Conservation (phyloP, 2,888 invertebrate genomes). For the Drosophila falleni region DNA sequence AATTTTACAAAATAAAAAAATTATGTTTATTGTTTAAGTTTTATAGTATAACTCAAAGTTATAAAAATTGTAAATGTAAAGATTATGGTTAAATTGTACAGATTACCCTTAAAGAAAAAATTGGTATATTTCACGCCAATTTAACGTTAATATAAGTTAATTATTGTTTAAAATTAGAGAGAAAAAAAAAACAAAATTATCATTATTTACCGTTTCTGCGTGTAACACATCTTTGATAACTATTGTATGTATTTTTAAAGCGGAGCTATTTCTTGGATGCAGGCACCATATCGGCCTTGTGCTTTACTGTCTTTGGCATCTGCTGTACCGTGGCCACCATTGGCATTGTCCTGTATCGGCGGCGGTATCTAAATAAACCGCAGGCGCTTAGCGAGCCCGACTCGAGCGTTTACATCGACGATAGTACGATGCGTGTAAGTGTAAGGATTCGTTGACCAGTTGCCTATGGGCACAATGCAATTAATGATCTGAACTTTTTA, state of each 20-base stretch:
- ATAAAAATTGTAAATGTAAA: no score
- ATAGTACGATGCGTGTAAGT: constrained; percentile 92
- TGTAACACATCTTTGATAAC: background rate
- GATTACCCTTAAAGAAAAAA: no score
- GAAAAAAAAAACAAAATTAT: no score
- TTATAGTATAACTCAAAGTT: no score
- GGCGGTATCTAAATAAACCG: constrained; percentile 92
- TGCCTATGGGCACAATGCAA: background rate
- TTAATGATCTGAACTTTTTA: background rate
- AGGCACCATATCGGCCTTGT: constrained; percentile 89
- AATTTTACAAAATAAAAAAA: no score
- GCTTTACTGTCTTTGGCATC: constrained; percentile 89
- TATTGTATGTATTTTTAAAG: constrained; percentile 37
- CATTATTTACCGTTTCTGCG: no score
- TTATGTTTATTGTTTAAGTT: no score
- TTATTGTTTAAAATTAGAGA: no score
- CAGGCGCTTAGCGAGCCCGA: constrained; percentile 94
- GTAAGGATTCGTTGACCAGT: constrained; percentile 84
- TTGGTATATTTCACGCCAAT: no score
- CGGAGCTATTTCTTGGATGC: constrained; percentile 86
- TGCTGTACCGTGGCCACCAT: constrained; percentile 89
- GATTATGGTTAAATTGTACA: no score
- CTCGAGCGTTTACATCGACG: constrained; percentile 94
- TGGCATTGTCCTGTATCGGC: constrained; percentile 89
- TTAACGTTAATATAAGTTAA: no score